phyloP scores from a whole-genome alignment of 2,888 invertebrate species.

The Eudemis profundana region DNA sequence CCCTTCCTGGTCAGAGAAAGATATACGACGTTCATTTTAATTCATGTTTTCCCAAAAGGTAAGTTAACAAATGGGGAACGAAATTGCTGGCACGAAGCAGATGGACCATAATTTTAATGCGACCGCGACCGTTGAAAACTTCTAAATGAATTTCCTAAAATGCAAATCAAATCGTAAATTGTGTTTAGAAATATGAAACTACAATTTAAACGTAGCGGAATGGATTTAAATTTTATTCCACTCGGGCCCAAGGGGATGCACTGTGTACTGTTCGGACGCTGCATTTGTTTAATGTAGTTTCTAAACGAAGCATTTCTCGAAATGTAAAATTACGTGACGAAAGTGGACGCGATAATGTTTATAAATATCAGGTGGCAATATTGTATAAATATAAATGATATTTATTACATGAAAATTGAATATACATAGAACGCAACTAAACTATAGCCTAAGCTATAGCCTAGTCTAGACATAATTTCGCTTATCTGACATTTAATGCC shows the following conservation, averaged over 20 bases:
- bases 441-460: too few relatives aligned
- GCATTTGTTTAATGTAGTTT: background rate
- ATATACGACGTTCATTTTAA: too few relatives aligned
- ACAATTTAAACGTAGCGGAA: slow-evolving; percentile 25
- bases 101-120: slow-evolving; percentile 8
- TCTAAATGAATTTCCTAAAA: slow-evolving; percentile 27
- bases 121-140: slow-evolving; percentile 13
- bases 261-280: background rate
- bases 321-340: background rate
- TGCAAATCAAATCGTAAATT: slow-evolving; percentile 34
- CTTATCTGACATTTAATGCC: too few relatives aligned
- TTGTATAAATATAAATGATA: too few relatives aligned
- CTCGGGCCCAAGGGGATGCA: slow-evolving; percentile 4
- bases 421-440: too few relatives aligned
- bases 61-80: slow-evolving; percentile 8
- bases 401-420: too few relatives aligned
- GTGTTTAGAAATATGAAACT: slow-evolving; percentile 34
- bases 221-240: slow-evolving; percentile 32
- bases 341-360: too few relatives aligned
- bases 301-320: background rate
- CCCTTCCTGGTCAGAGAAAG: too few relatives aligned
- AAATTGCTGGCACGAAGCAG: background rate
- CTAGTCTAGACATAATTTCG: too few relatives aligned
- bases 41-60: too few relatives aligned
- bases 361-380: background rate